phyloP scores from a whole-genome alignment of 2,113 vertebrate genomes.

The Oxyruncus cristatus region DNA sequence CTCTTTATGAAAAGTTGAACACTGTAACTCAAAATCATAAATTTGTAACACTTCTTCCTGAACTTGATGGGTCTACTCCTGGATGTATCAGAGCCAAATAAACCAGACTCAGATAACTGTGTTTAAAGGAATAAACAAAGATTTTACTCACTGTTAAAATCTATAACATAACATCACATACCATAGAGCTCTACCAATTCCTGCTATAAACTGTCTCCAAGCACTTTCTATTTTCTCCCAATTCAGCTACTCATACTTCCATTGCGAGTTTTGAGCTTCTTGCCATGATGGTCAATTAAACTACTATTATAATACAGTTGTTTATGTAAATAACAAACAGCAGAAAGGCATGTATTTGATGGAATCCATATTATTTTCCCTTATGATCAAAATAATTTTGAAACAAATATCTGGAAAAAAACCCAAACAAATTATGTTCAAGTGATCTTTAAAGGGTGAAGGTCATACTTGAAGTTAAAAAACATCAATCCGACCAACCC shows the following conservation, averaged over 20 bases:
- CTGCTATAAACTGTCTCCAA: background rate
- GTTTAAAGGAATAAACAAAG: background rate
- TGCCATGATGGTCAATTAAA: slow-evolving; percentile 15
- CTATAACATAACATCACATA: background rate
- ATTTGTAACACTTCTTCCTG: background rate
- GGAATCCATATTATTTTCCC: background rate
- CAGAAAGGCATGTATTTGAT: slow-evolving; percentile 42
- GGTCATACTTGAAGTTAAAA: background rate
- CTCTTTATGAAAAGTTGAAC: slow-evolving; percentile 1
- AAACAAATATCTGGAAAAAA: background rate
- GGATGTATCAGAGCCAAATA: background rate
- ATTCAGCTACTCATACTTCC: background rate
- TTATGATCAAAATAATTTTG: background rate
- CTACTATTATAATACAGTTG: background rate
- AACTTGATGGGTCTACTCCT: background rate
- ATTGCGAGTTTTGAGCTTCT: background rate
- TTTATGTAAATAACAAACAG: slow-evolving; percentile 7
- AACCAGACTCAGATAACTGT: background rate
- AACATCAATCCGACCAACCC: background rate
- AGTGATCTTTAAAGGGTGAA: background rate
- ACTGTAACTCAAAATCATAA: background rate
- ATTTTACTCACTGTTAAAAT: background rate
- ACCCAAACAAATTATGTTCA: background rate
- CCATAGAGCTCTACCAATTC: background rate
- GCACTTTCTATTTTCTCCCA: background rate